phyloP scores from a whole-genome alignment of 2,888 invertebrate genomes.

The Coronaproctus castanopsis region DNA sequence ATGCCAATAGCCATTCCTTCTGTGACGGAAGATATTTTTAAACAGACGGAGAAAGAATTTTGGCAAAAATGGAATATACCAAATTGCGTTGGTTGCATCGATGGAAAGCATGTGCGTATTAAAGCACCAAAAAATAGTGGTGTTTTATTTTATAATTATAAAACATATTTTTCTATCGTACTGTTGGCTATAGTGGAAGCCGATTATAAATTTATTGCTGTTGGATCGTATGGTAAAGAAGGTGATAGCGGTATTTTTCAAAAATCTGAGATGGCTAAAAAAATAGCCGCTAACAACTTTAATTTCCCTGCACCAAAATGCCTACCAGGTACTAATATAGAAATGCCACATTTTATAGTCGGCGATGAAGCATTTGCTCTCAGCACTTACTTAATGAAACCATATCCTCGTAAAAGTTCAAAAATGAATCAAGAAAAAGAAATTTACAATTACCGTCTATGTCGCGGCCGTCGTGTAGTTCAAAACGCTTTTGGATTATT shows the following conservation, averaged over 20 bases:
- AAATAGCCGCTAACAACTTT: neutral
- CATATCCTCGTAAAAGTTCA: neutral
- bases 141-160: slow-evolving; percentile 12
- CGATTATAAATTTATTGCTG: slow-evolving; percentile 8
- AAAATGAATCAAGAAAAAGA: neutral
- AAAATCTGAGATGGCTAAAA: neutral
- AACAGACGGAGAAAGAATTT: slow-evolving; percentile 1
- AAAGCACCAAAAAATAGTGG: slow-evolving; percentile 8
- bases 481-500: neutral
- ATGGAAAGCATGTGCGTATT: slow-evolving; percentile 10
- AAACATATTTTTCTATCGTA: slow-evolving; percentile 8
- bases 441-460: neutral
- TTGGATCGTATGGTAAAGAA: slow-evolving; percentile 11
- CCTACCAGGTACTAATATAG: neutral
- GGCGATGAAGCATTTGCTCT: neutral
- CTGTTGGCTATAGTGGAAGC: slow-evolving; percentile 11
- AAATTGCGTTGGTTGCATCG: slow-evolving; percentile 11
- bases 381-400: neutral
- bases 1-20: neutral
- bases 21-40: neutral
- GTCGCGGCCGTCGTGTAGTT: neutral
- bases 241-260: slow-evolving; percentile 5
- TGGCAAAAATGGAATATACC: slow-evolving; percentile 9
- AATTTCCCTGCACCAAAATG: neutral
- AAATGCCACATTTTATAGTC: neutral